Evolutionary conservation across 2,113 vertebrate genomes (phyloP), one percentile per base, ranked within the genome.

Genomic region (Noctilio leporinus): DNA sequence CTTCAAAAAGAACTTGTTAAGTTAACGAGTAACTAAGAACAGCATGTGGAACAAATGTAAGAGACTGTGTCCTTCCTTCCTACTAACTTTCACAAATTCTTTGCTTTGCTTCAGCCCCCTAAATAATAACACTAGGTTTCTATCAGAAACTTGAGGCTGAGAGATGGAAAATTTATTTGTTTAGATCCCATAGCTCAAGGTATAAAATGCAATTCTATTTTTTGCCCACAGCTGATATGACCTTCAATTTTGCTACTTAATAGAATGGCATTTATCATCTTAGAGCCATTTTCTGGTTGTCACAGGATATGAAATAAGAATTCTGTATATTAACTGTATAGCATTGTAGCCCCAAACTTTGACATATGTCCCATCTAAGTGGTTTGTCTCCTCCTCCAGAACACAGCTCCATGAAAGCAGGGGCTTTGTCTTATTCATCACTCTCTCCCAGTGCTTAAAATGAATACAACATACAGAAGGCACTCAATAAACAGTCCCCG

Each of bases 1-100:
- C 88, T 95, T 92, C 65, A 88, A 88, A 83, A 84, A 94, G 70
- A 70, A 85, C 49, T 35, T 69, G 81, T 69, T 75, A 89, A 93
- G 78, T 43, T 38, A 57, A 86, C 8, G 14, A 88, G 20, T 80
- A 78, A 82, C n/a, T 33, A 38, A 51, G 49, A 75, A 24, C 20
- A 82, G 59, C 3, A 40, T 3, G 6, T 45, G 19, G n/a, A 89
- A 72, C 24, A 69, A 85, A 40, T 75, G 3, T 53, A 38, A 64
- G 43, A 64, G 26, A 40, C 43, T 28, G 4, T 0, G 30, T 33
- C n/a, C 65, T 35, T 91, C 47, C 67, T 78, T 88, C 83, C 73
- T 86, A 45, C 11, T 77, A 38, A 73, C 67, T 89, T 43, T 26
- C 9, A 85, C 38, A 82, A 49, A 85, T 0, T 80, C 38, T 82